phyloP scores from a whole-genome alignment of 1,140 invertebrate species.

The Wiebesia pumilae region DNA sequence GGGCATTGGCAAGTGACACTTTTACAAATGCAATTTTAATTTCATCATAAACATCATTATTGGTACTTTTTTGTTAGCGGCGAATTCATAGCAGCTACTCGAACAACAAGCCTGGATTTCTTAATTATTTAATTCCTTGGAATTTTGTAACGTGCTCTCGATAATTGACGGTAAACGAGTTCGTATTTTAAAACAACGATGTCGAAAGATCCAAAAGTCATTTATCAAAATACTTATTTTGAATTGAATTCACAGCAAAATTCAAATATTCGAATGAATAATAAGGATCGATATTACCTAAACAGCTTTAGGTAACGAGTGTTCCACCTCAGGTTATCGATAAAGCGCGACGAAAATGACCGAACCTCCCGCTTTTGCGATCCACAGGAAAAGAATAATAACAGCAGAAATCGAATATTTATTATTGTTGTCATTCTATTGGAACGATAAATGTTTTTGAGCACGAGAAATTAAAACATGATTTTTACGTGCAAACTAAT shows the following conservation, averaged over 20 bases:
- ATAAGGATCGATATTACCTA: neutral
- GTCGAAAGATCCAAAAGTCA: too few relatives aligned
- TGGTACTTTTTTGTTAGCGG: too few relatives aligned
- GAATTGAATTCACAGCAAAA: neutral
- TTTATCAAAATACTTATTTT: neutral
- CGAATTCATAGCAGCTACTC: too few relatives aligned
- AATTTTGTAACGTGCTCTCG: too few relatives aligned
- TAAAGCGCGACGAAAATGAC: neutral
- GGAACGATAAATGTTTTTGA: neutral
- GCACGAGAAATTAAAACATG: neutral
- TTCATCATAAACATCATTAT: neutral
- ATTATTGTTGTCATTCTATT: neutral
- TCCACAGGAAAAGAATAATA: neutral
- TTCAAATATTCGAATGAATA: neutral
- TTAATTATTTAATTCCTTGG: too few relatives aligned
- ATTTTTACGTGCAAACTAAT: neutral
- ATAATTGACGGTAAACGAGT: too few relatives aligned
- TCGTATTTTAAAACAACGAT: too few relatives aligned
- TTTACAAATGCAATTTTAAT: slow-evolving; percentile 16
- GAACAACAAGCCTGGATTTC: too few relatives aligned
- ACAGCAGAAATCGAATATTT: neutral
- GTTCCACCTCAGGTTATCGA: neutral
- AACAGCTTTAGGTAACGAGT: neutral
- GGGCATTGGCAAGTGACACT: neutral
- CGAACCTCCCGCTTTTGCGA: neutral